Evolutionary conservation across 2,888 invertebrate genomes (phyloP).

Genomic region (Hydraecia micacea): DNA sequence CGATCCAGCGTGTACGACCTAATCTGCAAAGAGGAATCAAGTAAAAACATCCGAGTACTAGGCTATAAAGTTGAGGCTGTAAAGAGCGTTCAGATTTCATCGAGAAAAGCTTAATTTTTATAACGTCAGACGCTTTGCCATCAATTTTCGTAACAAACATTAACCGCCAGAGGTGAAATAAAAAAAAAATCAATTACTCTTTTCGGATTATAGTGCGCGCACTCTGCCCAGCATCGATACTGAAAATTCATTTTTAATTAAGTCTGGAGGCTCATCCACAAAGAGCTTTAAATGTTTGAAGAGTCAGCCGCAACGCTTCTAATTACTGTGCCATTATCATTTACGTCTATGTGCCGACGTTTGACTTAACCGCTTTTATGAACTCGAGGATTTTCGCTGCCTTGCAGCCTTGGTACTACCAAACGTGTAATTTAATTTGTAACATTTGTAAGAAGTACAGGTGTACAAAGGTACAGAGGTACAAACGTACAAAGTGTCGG

Average conservation of each 20-base stretch:
- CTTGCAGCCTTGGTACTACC: slow-evolving; percentile 45
- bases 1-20: slow-evolving; percentile 17
- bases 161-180: slow-evolving; percentile 43
- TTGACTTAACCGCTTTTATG: slow-evolving; percentile 69
- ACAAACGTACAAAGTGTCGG: slow-evolving; percentile 56
- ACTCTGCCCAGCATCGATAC: slow-evolving; percentile 51
- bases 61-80: slow-evolving; percentile 33
- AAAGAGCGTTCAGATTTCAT: slow-evolving; percentile 48
- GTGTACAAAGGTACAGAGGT: slow-evolving; percentile 19
- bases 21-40: slow-evolving; percentile 33
- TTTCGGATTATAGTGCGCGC: slow-evolving; percentile 53
- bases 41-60: slow-evolving; percentile 23
- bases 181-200: slow-evolving; percentile 58
- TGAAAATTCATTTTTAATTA: slow-evolving; percentile 70
- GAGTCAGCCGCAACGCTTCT: slow-evolving; percentile 67
- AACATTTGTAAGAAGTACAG: slow-evolving; percentile 48
- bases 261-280: slow-evolving; percentile 67
- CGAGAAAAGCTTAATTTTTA: slow-evolving; percentile 55
- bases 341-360: slow-evolving; percentile 64
- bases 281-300: slow-evolving; percentile 72
- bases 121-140: slow-evolving; percentile 50
- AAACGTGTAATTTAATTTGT: slow-evolving; percentile 60
- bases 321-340: slow-evolving; percentile 69
- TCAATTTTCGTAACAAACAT: slow-evolving; percentile 63
- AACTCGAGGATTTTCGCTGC: slow-evolving; percentile 60